These are phyloP conservation scores for Scaptomyza reducta DNA, from an alignment of 2,888 invertebrate species.

Conservation along the genomic window DNA sequence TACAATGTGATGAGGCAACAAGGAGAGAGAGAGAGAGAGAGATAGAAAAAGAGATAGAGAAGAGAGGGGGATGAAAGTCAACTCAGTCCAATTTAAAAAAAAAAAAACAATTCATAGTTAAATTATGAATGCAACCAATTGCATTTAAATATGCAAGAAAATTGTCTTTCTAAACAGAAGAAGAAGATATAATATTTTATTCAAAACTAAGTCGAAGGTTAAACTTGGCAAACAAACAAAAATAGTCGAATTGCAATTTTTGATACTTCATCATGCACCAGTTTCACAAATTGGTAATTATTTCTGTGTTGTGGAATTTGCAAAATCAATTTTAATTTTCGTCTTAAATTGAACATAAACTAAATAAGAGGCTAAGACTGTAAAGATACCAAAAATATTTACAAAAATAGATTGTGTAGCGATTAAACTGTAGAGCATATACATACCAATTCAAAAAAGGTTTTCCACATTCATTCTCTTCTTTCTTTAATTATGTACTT, in stretches of 20 bases:
- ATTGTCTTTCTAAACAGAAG: neutral
- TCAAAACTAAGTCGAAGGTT: neutral
- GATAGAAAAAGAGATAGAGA: neutral
- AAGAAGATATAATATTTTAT: no score
- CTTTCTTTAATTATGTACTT: slow-evolving; percentile 9
- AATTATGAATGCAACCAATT: neutral
- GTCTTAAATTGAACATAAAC: slow-evolving; percentile 8
- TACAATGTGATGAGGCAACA: slow-evolving; percentile 14
- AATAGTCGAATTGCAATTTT: slow-evolving; percentile 4
- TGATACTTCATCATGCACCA: neutral
- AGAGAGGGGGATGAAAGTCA: neutral
- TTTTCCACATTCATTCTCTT: neutral
- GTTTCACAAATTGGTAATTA: slow-evolving; percentile 25
- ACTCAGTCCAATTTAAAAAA: neutral
- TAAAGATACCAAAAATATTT: neutral
- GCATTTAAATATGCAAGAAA: neutral
- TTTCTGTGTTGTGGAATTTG: neutral
- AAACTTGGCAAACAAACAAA: neutral
- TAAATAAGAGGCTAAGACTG: no score
- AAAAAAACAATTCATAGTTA: neutral
- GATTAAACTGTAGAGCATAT: neutral
- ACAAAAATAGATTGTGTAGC: neutral
- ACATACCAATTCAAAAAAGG: neutral
- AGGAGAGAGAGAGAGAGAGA: neutral
- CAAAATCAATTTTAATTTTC: neutral